Percentiles rank a stretch among this genome's conserved stretches.
phyloP scores from a whole-genome alignment of 2,113 vertebrate genomes.

The Orthonyx spaldingii region DNA sequence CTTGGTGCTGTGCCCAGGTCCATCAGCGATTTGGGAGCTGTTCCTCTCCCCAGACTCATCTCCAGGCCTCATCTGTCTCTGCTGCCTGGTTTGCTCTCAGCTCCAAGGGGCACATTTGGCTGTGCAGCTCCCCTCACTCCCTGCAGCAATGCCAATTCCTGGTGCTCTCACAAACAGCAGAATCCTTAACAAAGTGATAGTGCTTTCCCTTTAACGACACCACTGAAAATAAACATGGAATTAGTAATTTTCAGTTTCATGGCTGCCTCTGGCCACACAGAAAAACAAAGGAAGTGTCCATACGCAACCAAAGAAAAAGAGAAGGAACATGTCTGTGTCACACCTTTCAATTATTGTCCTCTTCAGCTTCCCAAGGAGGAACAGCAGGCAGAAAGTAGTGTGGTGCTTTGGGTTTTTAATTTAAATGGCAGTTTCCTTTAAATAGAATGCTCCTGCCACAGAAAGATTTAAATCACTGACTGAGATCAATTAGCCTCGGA shows the following conservation, averaged over 20 bases:
- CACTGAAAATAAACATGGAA: not conserved
- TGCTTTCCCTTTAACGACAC: not conserved
- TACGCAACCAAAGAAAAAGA: not conserved
- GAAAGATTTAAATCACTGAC: conserved; percentile 41
- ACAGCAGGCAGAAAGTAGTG: conserved; percentile 8
- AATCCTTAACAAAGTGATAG: not conserved
- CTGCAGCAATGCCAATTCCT: rapidly evolving
- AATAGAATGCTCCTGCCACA: conserved; percentile 31
- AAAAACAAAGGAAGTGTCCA: not conserved
- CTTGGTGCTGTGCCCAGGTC: not conserved
- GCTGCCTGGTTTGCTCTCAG: not conserved
- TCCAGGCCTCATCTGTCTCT: not conserved
- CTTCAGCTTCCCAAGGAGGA: conserved; percentile 1
- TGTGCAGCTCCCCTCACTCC: not conserved
- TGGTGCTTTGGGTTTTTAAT: conserved; percentile 32
- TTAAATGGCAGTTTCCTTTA: conserved; percentile 53
- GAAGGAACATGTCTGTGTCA: not conserved
- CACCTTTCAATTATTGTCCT: not conserved
- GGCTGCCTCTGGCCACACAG: not conserved
- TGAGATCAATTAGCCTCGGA: conserved; percentile 52
- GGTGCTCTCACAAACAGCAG: not conserved
- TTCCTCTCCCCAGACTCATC: not conserved
- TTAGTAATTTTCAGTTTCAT: not conserved
- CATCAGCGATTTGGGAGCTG: not conserved
- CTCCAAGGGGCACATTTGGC: not conserved